Evolutionary conservation across 2,888 invertebrate genomes (phyloP), one percentile per base, ranked within the genome.

Genomic region (Falcaria lacertinaria): DNA sequence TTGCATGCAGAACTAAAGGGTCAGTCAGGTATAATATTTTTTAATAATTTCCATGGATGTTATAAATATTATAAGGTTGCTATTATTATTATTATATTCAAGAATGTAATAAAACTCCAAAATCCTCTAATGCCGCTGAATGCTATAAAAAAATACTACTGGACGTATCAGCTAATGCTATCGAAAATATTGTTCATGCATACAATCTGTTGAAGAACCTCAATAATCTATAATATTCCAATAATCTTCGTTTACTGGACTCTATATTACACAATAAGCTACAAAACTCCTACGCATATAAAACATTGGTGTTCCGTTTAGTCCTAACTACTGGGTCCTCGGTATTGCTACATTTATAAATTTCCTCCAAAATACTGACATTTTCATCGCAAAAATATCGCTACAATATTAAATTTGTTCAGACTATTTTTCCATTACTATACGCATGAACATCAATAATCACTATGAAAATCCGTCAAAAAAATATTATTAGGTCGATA

Each of bases 361-460:
- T 69, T 62, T 73, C 75, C 65, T 87, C 84, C 77, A 87, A 88
- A 88, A 88, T 87, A 87, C 79, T 73, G 84, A 73, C 80, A 74
- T 69, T 73, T 70, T 71, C 49, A 57, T 81, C 69, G 67, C 78
- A 82, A 84, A 85, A 83, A 86, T 85, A 87, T 74, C 54, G 75
- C 80, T 84, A 84, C 65, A 80, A 72, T 70, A 54, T 79, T 73
- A 78, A 79, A 74, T 77, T 60, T 64, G 61, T 69, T 83, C 72
- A 76, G 70, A 79, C 78, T 78, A 77, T 69, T 43, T 55, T 60
- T 57, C 54, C 64, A 57, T 44, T 65, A 60, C 64, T 60, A 56
- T 58, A 66, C 28, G 28, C 28, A 56, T 65, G 69, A 62, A 71
- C 73, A 0, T 11, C 28, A 7, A 60, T 57, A 60, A 62, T 61